Evolutionary conservation across 2,888 invertebrate species (phyloP).

Genomic region (Molanna angustata): DNA sequence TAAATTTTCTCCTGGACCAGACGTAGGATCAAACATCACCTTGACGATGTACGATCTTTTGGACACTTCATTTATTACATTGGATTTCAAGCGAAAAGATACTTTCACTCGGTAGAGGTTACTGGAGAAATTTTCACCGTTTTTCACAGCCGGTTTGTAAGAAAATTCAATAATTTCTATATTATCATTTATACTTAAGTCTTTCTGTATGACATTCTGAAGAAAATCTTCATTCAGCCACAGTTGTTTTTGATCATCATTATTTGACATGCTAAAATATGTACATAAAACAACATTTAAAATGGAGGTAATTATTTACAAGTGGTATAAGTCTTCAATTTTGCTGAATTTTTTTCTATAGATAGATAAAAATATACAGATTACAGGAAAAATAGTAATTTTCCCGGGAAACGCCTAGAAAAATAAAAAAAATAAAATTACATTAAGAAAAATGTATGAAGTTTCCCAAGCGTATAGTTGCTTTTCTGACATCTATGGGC

Average conservation of each 20-base stretch:
- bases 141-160: conserved; percentile 13
- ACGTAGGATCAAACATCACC: conserved; percentile 18
- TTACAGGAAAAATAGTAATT: too few species aligned
- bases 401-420: too few species aligned
- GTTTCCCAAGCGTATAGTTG: too few species aligned
- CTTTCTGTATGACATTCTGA: conserved; percentile 7
- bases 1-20: conserved; percentile 30
- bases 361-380: too few species aligned
- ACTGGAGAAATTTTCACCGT: conserved; percentile 30
- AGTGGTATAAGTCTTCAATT: too few species aligned
- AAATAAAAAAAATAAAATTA: too few species aligned
- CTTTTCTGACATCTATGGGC: too few species aligned
- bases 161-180: conserved; percentile 7
- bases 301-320: too few species aligned
- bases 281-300: too few species aligned
- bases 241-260: background rate
- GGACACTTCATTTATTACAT: background rate
- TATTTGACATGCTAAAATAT: too few species aligned
- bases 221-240: conserved; percentile 20
- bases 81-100: background rate
- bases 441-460: too few species aligned
- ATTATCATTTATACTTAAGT: background rate
- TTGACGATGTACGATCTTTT: conserved; percentile 27
- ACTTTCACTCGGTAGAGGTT: conserved; percentile 18
- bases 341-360: too few species aligned